These are phyloP conservation scores for Leptatherina wallacei DNA, from an alignment of 2,797 vertebrate species.

Conservation along the genomic window DNA sequence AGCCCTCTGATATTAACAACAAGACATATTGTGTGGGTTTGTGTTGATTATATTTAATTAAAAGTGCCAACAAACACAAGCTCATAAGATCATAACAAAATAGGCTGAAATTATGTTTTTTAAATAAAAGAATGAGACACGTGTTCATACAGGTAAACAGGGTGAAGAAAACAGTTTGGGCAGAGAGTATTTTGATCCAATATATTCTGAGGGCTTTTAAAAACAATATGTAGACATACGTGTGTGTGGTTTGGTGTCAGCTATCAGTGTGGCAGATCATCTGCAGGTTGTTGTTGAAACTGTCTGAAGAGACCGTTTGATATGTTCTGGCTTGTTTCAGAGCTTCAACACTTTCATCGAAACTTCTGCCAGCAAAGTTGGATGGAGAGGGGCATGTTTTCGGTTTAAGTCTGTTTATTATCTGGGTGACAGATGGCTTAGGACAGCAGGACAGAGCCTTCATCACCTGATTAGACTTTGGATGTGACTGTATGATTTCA, in stretches of 20 bases:
- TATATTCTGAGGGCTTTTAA: background rate
- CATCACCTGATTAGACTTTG: conserved; percentile 1
- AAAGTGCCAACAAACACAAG: background rate
- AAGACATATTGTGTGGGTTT: background rate
- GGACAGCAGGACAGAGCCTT: background rate
- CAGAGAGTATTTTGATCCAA: background rate
- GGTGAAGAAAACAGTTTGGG: background rate
- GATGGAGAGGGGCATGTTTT: conserved; percentile 5
- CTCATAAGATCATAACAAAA: background rate
- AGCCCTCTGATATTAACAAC: background rate
- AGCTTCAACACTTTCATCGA: conserved; percentile 24
- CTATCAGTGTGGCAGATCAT: background rate
- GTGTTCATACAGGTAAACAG: background rate
- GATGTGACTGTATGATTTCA: background rate
- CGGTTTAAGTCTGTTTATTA: conserved; percentile 4
- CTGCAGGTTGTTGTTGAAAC: conserved; percentile 21
- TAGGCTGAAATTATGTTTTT: background rate
- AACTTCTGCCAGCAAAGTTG: conserved; percentile 5
- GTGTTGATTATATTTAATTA: background rate
- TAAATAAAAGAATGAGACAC: background rate
- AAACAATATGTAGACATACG: background rate
- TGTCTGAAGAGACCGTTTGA: conserved; percentile 8
- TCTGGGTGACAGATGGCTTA: conserved; percentile 11
- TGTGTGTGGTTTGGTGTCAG: background rate
- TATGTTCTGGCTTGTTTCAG: conserved; percentile 52